phyloP scores from a whole-genome alignment of 2,888 invertebrate species.

The Dendrolimus houi region DNA sequence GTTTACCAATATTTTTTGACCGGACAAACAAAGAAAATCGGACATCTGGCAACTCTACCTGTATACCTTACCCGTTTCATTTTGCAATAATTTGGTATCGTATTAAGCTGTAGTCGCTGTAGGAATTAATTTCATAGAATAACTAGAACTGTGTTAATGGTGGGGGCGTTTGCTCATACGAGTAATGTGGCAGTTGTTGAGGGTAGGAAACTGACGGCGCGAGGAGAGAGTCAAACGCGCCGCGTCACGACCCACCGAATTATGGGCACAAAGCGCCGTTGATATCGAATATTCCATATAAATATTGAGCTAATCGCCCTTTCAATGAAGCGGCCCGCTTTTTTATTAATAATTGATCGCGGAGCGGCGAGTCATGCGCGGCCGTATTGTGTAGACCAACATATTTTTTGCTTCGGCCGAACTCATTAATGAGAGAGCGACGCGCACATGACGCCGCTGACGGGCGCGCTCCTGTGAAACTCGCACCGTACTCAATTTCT shows the following conservation, averaged over 20 bases:
- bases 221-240: constrained; percentile 52
- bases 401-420: constrained; percentile 64
- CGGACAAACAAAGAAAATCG: too few species aligned
- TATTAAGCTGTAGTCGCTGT: too few species aligned
- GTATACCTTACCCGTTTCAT: too few species aligned
- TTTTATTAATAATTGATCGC: constrained; percentile 75
- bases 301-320: constrained; percentile 77
- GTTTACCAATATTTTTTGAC: too few species aligned
- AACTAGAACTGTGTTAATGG: too few species aligned
- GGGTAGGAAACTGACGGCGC: neutral
- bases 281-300: constrained; percentile 77
- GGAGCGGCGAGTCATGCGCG: constrained; percentile 71
- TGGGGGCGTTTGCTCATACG: too few species aligned
- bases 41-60: too few species aligned
- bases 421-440: constrained; percentile 60
- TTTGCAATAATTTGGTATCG: too few species aligned
- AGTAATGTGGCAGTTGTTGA: neutral
- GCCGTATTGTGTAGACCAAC: constrained; percentile 64
- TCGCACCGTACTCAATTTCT: constrained; percentile 55
- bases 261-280: constrained; percentile 74
- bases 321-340: constrained; percentile 75
- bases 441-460: constrained; percentile 50
- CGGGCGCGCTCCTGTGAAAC: constrained; percentile 37
- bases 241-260: constrained; percentile 72
- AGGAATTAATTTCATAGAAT: too few species aligned